Evolutionary conservation across 1,140 invertebrate species (phyloP).

Genomic region (Amphibalanus amphitrite): DNA sequence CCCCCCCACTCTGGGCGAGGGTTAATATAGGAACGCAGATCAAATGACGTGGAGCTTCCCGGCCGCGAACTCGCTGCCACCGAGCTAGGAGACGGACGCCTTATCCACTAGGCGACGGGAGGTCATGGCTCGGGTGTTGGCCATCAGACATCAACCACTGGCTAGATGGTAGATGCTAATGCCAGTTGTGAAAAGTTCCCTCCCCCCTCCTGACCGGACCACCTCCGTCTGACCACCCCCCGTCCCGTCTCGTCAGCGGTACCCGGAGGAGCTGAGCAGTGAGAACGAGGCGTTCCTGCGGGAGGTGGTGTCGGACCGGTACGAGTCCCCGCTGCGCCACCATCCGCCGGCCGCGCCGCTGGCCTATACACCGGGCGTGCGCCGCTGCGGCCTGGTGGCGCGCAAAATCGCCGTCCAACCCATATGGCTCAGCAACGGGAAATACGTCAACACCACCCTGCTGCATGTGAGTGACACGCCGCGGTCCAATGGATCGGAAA

Average conservation of each 20-base stretch:
- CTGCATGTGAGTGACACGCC: conserved; percentile 46
- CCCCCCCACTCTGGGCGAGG: too few relatives aligned
- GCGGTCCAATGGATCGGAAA: neutral
- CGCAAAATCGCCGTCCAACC: conserved; percentile 86
- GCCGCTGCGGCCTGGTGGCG: conserved; percentile 68
- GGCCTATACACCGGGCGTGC: conserved; percentile 31
- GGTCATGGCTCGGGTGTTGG: too few relatives aligned
- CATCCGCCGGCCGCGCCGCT: conserved; percentile 37
- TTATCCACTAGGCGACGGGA: too few relatives aligned
- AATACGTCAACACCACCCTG: conserved; percentile 54
- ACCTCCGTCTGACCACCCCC: neutral
- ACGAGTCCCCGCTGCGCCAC: conserved; percentile 28
- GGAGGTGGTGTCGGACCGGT: conserved; percentile 47
- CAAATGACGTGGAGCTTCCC: too few relatives aligned
- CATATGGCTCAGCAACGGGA: conserved; percentile 76
- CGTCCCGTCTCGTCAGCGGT: conserved; percentile 28
- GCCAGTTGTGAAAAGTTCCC: too few relatives aligned
- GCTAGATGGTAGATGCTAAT: too few relatives aligned
- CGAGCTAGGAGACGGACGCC: too few relatives aligned
- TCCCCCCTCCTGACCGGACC: neutral
- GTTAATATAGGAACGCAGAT: too few relatives aligned
- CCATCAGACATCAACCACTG: too few relatives aligned
- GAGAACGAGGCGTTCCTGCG: conserved; percentile 69
- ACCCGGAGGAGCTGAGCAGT: conserved; percentile 48
- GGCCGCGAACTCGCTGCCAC: too few relatives aligned